Conservation (phyloP, 2,888 invertebrate species). For the Cryptops parisi region DNA sequence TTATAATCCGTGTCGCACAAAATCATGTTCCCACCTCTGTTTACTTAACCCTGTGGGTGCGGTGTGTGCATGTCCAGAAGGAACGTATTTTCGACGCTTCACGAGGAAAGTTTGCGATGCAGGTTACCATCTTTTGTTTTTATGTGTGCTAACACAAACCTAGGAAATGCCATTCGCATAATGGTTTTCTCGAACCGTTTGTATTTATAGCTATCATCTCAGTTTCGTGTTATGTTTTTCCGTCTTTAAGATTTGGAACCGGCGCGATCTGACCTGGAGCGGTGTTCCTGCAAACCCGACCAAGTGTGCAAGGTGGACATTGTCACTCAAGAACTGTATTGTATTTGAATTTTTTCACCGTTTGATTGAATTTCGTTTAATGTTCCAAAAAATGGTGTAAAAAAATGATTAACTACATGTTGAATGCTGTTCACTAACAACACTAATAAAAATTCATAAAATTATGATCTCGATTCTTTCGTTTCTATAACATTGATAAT, state of each 20-base stretch:
- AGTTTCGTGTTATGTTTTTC: too few relatives aligned
- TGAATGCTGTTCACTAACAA: too few relatives aligned
- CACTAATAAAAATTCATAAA: too few relatives aligned
- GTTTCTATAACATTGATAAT: too few relatives aligned
- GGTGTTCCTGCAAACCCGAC: constrained; percentile 2
- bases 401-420: too few relatives aligned
- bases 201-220: too few relatives aligned
- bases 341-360: neutral
- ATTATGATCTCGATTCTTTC: too few relatives aligned
- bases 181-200: too few relatives aligned
- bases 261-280: neutral
- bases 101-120: constrained; percentile 6
- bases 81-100: constrained; percentile 25
- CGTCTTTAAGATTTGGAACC: constrained; percentile 2
- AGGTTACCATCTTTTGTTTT: neutral
- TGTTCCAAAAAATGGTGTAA: too few relatives aligned
- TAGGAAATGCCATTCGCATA: too few relatives aligned
- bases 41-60: constrained; percentile 74
- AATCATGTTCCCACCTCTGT: constrained; percentile 82
- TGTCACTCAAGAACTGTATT: neutral
- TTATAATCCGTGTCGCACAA: constrained; percentile 44
- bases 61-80: constrained; percentile 81
- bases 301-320: neutral
- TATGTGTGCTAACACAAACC: too few relatives aligned
- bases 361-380: too few relatives aligned